Conservation (phyloP, 1,140 invertebrate species). For the Musca vetustissima region DNA sequence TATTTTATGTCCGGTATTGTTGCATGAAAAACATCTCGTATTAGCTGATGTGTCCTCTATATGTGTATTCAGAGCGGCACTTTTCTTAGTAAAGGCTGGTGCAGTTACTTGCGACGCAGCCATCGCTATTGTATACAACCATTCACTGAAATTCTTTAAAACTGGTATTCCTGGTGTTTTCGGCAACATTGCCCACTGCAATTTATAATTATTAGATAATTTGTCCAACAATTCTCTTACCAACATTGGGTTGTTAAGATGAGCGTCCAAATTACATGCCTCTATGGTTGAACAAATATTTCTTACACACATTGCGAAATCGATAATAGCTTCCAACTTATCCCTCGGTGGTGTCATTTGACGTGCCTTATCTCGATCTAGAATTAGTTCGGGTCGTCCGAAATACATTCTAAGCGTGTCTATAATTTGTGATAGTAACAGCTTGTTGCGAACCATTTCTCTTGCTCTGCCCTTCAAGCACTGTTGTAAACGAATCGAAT, state of each 20-base stretch:
- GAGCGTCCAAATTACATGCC: neutral
- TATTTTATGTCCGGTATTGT: no score
- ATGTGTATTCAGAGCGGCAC: no score
- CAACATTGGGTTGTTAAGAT: conserved; percentile 13
- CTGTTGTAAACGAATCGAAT: conserved; percentile 4
- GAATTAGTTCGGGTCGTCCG: conserved; percentile 11
- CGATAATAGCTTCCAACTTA: conserved; percentile 20
- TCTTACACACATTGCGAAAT: no score
- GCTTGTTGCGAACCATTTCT: conserved; percentile 4
- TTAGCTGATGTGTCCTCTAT: no score
- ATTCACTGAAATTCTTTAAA: no score
- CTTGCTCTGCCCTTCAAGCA: conserved; percentile 9
- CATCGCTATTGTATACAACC: neutral
- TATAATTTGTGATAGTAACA: conserved; percentile 13
- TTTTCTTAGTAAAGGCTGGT: neutral
- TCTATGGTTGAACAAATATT: conserved; percentile 23
- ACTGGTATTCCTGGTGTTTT: neutral
- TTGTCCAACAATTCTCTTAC: conserved; percentile 12
- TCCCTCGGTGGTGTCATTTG: conserved; percentile 1
- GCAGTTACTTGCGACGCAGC: neutral
- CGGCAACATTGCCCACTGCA: neutral
- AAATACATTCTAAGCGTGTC: conserved; percentile 7
- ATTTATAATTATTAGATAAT: conserved; percentile 1
- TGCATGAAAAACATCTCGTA: no score
- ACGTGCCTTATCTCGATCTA: neutral